These are phyloP conservation scores for Isoperla grammatica DNA, from an alignment of 2,888 invertebrate species.

Conservation along the genomic window DNA sequence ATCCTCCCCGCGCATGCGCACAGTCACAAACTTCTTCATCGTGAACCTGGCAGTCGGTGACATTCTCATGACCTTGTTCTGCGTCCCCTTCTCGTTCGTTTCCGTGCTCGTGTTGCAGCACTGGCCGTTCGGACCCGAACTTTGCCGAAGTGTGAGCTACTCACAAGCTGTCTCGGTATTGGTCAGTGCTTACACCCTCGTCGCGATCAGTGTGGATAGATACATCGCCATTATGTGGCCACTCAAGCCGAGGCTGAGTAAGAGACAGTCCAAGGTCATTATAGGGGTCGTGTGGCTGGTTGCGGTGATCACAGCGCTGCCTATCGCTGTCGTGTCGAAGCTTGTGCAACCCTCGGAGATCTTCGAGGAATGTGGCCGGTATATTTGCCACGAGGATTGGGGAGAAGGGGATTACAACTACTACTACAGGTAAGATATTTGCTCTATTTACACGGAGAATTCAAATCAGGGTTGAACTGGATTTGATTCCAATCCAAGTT, in stretches of 20 bases:
- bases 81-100: slow-evolving; percentile 86
- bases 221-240: slow-evolving; percentile 90
- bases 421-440: slow-evolving; percentile 31
- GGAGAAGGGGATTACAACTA: slow-evolving; percentile 30
- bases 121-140: slow-evolving; percentile 80
- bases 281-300: slow-evolving; percentile 69
- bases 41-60: slow-evolving; percentile 86
- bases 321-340: slow-evolving; percentile 71
- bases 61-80: slow-evolving; percentile 82
- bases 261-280: slow-evolving; percentile 61
- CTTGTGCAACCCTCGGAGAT: slow-evolving; percentile 56
- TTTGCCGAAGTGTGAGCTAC: slow-evolving; percentile 80
- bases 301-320: slow-evolving; percentile 72
- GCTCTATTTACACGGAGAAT: too few species aligned
- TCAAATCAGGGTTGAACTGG: too few species aligned
- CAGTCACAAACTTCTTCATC: slow-evolving; percentile 89
- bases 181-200: slow-evolving; percentile 83
- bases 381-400: slow-evolving; percentile 45
- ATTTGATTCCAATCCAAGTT: too few species aligned
- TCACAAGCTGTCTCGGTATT: slow-evolving; percentile 64
- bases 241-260: slow-evolving; percentile 71
- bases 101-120: slow-evolving; percentile 71
- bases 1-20: slow-evolving; percentile 78
- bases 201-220: slow-evolving; percentile 86
- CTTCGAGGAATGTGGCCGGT: slow-evolving; percentile 57